A percentile compares a stretch with the other conserved stretches of the same genome.
Conservation (phyloP, 2,113 vertebrate species). For the Tragelaphus scriptus region DNA sequence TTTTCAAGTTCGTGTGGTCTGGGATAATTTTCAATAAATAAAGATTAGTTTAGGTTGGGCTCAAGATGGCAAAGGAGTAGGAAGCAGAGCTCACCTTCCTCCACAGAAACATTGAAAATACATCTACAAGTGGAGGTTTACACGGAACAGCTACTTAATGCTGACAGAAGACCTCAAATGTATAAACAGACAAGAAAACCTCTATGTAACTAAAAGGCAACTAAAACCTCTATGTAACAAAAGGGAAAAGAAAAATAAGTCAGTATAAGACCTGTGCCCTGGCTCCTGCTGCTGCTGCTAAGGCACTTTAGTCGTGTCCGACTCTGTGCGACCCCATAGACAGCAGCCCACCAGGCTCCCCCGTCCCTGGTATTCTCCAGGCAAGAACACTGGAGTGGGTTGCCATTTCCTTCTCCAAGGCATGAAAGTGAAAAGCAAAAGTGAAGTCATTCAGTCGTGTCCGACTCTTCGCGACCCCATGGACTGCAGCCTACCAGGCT, state of each 20-base stretch:
- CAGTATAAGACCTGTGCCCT: background rate
- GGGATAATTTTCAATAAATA: background rate
- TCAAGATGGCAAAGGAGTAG: background rate
- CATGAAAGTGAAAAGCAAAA: too few species aligned
- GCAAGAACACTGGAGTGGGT: too few species aligned
- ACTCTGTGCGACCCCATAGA: too few species aligned
- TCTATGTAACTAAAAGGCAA: background rate
- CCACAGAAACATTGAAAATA: background rate
- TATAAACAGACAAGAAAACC: background rate
- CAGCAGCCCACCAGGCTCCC: too few species aligned
- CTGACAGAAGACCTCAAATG: background rate
- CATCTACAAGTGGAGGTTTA: background rate
- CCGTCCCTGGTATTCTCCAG: too few species aligned
- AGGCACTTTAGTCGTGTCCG: too few species aligned
- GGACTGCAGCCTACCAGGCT: too few species aligned
- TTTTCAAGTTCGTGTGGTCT: background rate
- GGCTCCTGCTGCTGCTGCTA: too few species aligned
- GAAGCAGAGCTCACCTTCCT: background rate
- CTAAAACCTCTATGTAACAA: background rate
- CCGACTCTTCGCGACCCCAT: too few species aligned
- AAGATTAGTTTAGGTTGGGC: background rate
- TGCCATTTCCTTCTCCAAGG: too few species aligned
- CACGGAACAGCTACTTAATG: background rate
- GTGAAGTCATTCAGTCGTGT: too few species aligned
- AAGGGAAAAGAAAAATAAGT: background rate